Conservation (phyloP, 2,797 vertebrate genomes). For the Sternotherus odoratus region DNA sequence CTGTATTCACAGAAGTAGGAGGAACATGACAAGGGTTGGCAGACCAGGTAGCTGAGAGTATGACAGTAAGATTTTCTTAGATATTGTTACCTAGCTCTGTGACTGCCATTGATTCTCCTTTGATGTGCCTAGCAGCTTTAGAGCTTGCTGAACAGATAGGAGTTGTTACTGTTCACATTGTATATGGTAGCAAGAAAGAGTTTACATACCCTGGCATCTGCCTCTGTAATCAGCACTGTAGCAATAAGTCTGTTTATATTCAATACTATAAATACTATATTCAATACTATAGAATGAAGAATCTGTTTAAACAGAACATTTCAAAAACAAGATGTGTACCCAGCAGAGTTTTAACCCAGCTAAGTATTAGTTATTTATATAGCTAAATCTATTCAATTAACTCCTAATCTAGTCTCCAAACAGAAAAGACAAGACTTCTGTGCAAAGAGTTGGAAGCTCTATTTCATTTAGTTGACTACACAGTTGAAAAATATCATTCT, state of each 20-base stretch:
- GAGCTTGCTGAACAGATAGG: neutral
- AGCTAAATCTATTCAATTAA: neutral
- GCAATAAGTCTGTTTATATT: neutral
- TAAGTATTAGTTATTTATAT: neutral
- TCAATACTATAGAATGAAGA: neutral
- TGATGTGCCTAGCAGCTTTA: neutral
- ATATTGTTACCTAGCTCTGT: neutral
- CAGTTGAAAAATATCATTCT: neutral
- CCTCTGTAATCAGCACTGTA: neutral
- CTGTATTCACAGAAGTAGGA: fast-evolving
- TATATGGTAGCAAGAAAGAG: neutral
- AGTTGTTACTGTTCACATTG: neutral
- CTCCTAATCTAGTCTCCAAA: neutral
- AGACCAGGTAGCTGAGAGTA: neutral
- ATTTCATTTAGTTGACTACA: neutral
- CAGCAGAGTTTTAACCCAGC: neutral
- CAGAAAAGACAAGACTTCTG: neutral
- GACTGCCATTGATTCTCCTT: neutral
- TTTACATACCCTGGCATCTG: neutral
- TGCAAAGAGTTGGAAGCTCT: neutral
- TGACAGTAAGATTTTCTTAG: neutral
- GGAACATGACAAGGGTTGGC: neutral
- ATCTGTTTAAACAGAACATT: neutral
- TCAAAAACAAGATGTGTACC: neutral
- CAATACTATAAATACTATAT: neutral